phyloP scores from a whole-genome alignment of 2,888 invertebrate species.

The Rhingia campestris region DNA sequence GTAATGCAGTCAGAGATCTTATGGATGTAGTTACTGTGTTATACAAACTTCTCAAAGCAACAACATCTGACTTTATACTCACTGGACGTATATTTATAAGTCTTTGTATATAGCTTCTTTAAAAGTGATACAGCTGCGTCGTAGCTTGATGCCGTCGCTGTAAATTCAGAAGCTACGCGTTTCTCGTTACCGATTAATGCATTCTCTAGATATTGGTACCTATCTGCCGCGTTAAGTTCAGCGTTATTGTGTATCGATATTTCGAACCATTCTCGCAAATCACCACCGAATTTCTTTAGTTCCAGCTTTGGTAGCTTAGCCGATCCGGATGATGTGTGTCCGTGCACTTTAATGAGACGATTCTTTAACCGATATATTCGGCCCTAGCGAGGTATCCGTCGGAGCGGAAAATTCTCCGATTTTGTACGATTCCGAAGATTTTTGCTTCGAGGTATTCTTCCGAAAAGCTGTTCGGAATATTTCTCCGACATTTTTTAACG shows the following conservation, averaged over 20 bases:
- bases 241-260: neutral
- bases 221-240: no score
- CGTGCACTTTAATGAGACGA: neutral
- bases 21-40: constrained; percentile 29
- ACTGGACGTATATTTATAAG: constrained; percentile 22
- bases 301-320: constrained; percentile 5
- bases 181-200: neutral
- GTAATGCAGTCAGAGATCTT: constrained; percentile 26
- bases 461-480: no score
- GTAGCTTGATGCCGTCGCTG: constrained; percentile 29
- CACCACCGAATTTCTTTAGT: neutral
- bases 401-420: no score
- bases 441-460: no score
- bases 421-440: no score
- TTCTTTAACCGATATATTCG: constrained; percentile 6
- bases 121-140: constrained; percentile 23
- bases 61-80: neutral
- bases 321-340: neutral
- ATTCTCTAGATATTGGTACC: no score
- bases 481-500: no score
- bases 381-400: no score
- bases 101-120: constrained; percentile 13
- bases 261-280: constrained; percentile 2
- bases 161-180: constrained; percentile 20
- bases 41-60: constrained; percentile 21